Conservation (phyloP, 2,113 vertebrate species). For the Mohoua ochrocephala region DNA sequence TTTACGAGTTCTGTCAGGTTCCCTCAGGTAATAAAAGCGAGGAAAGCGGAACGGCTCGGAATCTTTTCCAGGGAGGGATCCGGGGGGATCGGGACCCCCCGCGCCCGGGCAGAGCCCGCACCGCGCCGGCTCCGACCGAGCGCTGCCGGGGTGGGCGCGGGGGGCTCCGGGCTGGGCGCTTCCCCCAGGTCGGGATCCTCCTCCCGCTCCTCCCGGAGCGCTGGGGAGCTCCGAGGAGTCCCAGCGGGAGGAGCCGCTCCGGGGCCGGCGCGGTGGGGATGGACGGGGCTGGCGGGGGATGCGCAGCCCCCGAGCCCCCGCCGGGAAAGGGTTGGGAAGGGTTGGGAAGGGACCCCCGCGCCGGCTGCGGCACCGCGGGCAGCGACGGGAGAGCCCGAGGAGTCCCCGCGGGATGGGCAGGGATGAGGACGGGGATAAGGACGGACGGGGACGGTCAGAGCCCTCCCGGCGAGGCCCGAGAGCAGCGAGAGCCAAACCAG, state of each 20-base stretch:
- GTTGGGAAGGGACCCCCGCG: background rate
- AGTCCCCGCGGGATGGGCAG: background rate
- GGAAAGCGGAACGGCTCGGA: background rate
- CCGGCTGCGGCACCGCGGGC: background rate
- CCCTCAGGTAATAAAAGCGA: conserved; percentile 45
- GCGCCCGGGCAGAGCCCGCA: background rate
- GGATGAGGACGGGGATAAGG: background rate
- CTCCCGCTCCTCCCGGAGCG: background rate
- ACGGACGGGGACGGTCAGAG: background rate
- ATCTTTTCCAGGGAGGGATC: background rate
- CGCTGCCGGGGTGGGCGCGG: background rate
- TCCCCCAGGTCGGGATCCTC: background rate
- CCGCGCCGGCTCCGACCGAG: background rate
- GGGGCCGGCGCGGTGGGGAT: background rate
- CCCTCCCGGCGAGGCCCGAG: background rate
- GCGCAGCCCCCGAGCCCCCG: background rate
- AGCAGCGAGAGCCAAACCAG: background rate
- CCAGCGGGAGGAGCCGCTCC: background rate
- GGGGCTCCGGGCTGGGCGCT: background rate
- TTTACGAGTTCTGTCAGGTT: conserved; percentile 17
- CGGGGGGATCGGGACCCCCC: background rate
- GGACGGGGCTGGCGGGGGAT: background rate
- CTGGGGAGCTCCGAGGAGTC: background rate
- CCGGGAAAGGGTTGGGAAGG: background rate
- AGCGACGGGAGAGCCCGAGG: background rate